These are phyloP conservation scores for Lordiphosa mommai DNA, from an alignment of 1,140 invertebrate species.

Conservation along the genomic window DNA sequence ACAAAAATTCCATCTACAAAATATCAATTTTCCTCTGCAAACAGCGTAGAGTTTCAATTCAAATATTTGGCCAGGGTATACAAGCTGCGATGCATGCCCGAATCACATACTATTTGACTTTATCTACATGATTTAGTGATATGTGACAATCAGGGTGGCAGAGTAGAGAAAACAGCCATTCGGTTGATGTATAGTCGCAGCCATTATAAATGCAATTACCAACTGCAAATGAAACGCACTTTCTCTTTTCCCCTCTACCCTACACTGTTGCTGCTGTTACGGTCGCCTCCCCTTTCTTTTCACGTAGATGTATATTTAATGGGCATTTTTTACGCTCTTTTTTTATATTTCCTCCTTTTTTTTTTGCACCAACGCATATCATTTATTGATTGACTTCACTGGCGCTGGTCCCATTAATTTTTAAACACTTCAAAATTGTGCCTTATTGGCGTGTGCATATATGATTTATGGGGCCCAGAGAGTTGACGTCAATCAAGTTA, in stretches of 20 bases:
- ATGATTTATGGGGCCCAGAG: constrained; percentile 55
- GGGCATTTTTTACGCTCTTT: constrained; percentile 9
- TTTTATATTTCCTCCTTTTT: neutral
- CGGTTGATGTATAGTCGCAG: neutral
- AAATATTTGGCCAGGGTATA: too few species aligned
- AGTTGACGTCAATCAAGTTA: constrained; percentile 58
- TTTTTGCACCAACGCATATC: constrained; percentile 18
- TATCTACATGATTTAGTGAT: too few species aligned
- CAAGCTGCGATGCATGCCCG: too few species aligned
- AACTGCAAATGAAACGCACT: constrained; percentile 14
- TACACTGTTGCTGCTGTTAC: neutral
- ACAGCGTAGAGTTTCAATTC: too few species aligned
- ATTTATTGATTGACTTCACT: constrained; percentile 54
- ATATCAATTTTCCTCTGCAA: too few species aligned
- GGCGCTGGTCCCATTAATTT: constrained; percentile 47
- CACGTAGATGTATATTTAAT: constrained; percentile 29
- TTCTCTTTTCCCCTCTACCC: constrained; percentile 3
- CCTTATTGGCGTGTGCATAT: constrained; percentile 61
- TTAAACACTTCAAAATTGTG: constrained; percentile 65
- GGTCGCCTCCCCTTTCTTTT: neutral
- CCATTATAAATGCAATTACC: constrained; percentile 28
- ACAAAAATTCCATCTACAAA: too few species aligned
- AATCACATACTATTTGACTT: too few species aligned
- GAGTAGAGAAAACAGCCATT: too few species aligned
- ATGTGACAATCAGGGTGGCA: too few species aligned